Evolutionary conservation across 2,797 vertebrate genomes (phyloP).

Genomic region (Artibeus jamaicensis): DNA sequence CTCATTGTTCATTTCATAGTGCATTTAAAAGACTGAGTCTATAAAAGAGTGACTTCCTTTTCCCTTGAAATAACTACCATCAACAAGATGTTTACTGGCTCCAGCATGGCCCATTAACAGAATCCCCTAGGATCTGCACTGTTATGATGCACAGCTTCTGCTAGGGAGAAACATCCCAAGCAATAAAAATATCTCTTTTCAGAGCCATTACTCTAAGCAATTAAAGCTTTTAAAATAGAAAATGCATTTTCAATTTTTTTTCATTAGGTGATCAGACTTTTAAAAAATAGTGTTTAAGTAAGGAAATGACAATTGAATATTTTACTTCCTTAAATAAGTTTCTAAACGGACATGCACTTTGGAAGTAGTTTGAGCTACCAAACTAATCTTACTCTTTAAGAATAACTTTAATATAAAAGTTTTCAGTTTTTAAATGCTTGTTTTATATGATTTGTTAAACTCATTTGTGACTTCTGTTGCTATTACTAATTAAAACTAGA

Average conservation of each 20-base stretch:
- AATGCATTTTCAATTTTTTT: constrained; percentile 19
- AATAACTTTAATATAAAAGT: neutral
- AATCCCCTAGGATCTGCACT: constrained; percentile 31
- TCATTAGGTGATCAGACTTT: neutral
- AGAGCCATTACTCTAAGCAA: constrained; percentile 52
- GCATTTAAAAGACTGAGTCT: constrained; percentile 46
- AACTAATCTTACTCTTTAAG: neutral
- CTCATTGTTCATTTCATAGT: constrained; percentile 49
- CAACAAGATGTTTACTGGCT: constrained; percentile 64
- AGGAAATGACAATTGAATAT: neutral
- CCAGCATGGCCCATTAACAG: constrained; percentile 55
- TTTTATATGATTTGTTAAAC: neutral
- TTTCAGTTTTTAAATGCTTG: neutral
- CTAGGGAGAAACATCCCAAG: neutral
- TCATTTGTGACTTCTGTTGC: neutral
- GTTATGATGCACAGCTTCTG: constrained; percentile 30
- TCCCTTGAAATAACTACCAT: constrained; percentile 37
- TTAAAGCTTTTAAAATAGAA: constrained; percentile 55
- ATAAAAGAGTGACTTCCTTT: constrained; percentile 51
- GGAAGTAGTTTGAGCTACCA: neutral
- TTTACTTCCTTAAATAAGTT: neutral
- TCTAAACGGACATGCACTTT: neutral
- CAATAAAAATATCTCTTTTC: constrained; percentile 57
- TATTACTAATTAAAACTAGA: neutral
- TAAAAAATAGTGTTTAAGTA: neutral